Conservation (phyloP, 37 sponge, comb jelly and placozoan species). For the Spongia lamella region DNA sequence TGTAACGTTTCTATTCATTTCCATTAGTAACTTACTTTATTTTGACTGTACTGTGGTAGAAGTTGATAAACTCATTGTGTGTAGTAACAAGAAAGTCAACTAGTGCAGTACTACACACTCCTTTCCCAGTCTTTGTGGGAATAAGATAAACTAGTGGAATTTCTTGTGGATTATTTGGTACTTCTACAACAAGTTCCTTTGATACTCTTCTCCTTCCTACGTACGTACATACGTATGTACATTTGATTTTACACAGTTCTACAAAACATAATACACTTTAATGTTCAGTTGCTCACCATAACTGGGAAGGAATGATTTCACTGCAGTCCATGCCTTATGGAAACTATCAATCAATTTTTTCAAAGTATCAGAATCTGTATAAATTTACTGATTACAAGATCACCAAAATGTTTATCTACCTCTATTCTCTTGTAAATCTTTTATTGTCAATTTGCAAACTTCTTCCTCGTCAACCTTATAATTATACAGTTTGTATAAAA, state of each 20-base stretch:
- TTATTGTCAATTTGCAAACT: conserved; percentile 32
- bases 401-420: neutral
- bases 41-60: conserved; percentile 15
- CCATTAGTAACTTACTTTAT: conserved; percentile 13
- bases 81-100: conserved; percentile 55
- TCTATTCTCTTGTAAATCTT: conserved; percentile 26
- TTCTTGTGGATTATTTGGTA: conserved; percentile 1
- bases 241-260: no score
- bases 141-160: conserved; percentile 60
- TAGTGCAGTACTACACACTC: conserved; percentile 62
- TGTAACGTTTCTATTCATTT: no score
- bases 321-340: conserved; percentile 54
- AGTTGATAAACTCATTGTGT: conserved; percentile 74
- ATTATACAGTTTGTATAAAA: conserved; percentile 35
- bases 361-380: neutral
- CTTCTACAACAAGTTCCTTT: no score
- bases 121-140: conserved; percentile 66
- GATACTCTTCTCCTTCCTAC: no score
- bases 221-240: no score
- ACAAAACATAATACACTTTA: no score
- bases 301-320: conserved; percentile 45
- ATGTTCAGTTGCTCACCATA: conserved; percentile 36
- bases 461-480: conserved; percentile 42
- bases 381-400: neutral
- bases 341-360: conserved; percentile 34